Base-by-base conservation (phyloP, 2,888 invertebrate species). In the Lochmaea capreae region DNA sequence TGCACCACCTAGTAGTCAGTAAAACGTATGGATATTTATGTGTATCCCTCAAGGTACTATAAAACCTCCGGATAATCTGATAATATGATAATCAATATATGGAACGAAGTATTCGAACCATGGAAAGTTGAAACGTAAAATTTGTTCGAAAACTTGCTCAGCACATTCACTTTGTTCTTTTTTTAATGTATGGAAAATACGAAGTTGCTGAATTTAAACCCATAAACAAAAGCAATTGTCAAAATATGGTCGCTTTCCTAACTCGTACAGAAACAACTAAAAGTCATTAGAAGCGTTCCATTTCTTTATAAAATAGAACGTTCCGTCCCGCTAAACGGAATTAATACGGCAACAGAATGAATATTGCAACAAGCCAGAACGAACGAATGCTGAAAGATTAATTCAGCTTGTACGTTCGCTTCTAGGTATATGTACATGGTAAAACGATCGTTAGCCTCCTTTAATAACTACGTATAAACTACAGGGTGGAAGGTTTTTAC, bases 361-460 rank as follows among this genome's bases (percentile, higher is more conserved):
- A 73, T 73, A 69, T 73, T 69, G 65, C 57, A 70, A 61, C 65
- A 65, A 65, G 65, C 59, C 65, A 68, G 63, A 73, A 68, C 39
- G 72, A 67, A 49, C 69, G 69, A 68, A 65, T 52, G 63, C 54
- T 65, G 65, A 73, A 73, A 73, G 26, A 73, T 73, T 69, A 52
- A 73, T 73, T 73, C 61, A 14, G 39, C 61, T 57, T 65, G 57
- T 26, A 57, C 57, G 57, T 70, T 63, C 57, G 18, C 62, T 59
- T 46, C 8, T 46, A 61, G 67, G 46, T 67, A 49, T n/a, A 58
- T 43, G 39, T 18, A 39, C 33, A 39, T 9, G 52, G 26, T 14
- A 67, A 8, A n/a, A 16, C 43, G 58, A 58, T 67, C 67, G 67
- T 67, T 67, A 58, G 22, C 58, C 46, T 59, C 26, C 58, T 58